Base-by-base conservation (phyloP, 1,140 invertebrate species). In the Penaeus indicus region DNA sequence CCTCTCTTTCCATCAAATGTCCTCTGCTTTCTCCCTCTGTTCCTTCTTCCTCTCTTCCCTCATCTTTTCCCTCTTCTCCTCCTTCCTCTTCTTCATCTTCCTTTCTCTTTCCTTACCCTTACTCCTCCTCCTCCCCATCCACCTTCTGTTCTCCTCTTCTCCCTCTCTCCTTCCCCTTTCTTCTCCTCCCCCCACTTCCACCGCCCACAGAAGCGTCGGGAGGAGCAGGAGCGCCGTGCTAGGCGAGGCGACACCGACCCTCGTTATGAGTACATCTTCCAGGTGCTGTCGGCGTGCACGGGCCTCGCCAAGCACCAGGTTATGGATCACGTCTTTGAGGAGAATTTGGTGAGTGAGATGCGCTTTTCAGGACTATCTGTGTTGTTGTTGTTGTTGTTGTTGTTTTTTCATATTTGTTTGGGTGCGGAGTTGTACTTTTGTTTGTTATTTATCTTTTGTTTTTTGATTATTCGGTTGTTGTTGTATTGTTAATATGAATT, bases 201-300 rank as follows among this genome's bases (percentile, higher is more conserved):
- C 47, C 60, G 3, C 32, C 67, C 89, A 87, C 92, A 97, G 96
- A 96, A 96, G 93, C 94, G 96, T 69, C 94, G 96, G 63, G 96
- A 97, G 95, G 96, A 97, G 96, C 97, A 96, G 94, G 96, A 97
- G 93, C 94, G 96, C 80, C 97, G 97, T 92, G 96, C 96, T 0
- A 94, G 96, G 32, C 94, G 96, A 72, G 96, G 96, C 92, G 97
- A 97, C 92, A 97, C 97, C 96, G 97, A 97, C 92, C 96, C 96
- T 90, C 94, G 96, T 72, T 93, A 97, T 94, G 96, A 97, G 93
- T 97, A 97, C 92, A 95, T 96, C 42, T 97, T 97, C 93, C 96
- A 97, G 92, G 94, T 97, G 54, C 94, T 97, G 85, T 96, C 97
- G 91, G 96, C 97, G 91, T 96, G 95, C 54, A 97, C 96, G 0